Conservation (phyloP, 2,888 invertebrate genomes). For the Copidosoma aretas region DNA sequence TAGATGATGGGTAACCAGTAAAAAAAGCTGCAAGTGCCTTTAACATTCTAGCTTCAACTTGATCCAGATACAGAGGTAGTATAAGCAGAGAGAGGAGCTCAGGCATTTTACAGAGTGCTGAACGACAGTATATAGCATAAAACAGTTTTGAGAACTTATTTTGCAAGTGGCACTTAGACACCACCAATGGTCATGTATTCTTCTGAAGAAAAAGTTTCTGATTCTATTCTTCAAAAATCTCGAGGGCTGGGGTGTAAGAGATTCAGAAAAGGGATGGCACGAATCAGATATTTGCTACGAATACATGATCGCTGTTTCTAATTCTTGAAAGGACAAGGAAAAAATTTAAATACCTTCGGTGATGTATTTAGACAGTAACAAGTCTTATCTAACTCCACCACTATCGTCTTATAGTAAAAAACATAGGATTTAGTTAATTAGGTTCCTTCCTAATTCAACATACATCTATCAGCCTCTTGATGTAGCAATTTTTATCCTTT, state of each 20-base stretch:
- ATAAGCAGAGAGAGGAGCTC: neutral
- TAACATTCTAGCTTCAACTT: no score
- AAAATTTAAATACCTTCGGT: neutral
- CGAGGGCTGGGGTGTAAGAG: neutral
- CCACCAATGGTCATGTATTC: slow-evolving; percentile 1
- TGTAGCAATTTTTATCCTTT: no score
- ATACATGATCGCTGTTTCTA: neutral
- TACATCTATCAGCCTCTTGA: no score
- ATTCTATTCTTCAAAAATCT: neutral
- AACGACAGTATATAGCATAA: neutral
- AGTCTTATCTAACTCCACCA: neutral
- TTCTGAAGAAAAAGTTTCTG: neutral
- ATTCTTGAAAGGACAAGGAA: neutral
- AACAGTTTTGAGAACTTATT: neutral
- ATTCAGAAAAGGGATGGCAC: neutral
- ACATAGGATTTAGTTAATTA: neutral
- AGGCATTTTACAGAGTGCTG: neutral
- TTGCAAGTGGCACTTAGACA: neutral
- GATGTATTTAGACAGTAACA: neutral
- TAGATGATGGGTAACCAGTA: no score
- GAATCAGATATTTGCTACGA: neutral
- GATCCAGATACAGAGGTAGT: neutral
- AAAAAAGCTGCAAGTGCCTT: neutral
- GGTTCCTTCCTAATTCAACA: no score
- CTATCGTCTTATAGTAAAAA: neutral